Evolutionary conservation across 2,113 vertebrate genomes (phyloP).

Genomic region (Rhizomys pruinosus): DNA sequence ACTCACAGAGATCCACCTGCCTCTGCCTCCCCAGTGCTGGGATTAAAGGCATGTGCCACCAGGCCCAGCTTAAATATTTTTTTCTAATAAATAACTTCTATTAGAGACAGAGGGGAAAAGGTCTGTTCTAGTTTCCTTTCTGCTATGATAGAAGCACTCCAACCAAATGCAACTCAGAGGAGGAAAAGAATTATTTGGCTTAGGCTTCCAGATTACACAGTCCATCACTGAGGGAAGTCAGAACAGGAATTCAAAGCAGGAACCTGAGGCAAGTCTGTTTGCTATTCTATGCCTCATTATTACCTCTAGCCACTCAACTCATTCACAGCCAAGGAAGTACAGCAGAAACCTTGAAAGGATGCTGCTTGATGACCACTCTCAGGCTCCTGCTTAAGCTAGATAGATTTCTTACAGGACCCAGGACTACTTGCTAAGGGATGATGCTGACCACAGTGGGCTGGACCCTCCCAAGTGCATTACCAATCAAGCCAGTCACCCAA

Average conservation of each 20-base stretch:
- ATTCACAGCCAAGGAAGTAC: not conserved
- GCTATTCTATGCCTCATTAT: not conserved
- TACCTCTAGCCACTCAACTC: not conserved
- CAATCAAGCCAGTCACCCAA: not conserved
- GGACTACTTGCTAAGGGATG: not conserved
- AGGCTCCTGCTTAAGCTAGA: too few relatives aligned
- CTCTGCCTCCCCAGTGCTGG: too few relatives aligned
- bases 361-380: not conserved
- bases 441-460: not conserved
- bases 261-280: not conserved
- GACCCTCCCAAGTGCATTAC: not conserved
- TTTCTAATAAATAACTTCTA: not conserved
- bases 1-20: too few relatives aligned
- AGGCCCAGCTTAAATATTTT: too few relatives aligned
- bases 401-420: not conserved
- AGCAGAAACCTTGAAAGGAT: not conserved
- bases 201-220: not conserved
- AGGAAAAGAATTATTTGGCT: not conserved
- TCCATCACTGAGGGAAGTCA: not conserved
- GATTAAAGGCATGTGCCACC: too few relatives aligned
- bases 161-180: not conserved
- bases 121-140: not conserved
- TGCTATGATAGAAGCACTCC: not conserved
- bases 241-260: not conserved
- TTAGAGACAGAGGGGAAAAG: not conserved